Percentiles rank a stretch among this genome's conserved stretches.
Conservation (phyloP, 2,888 invertebrate species). For the Acheta domesticus region DNA sequence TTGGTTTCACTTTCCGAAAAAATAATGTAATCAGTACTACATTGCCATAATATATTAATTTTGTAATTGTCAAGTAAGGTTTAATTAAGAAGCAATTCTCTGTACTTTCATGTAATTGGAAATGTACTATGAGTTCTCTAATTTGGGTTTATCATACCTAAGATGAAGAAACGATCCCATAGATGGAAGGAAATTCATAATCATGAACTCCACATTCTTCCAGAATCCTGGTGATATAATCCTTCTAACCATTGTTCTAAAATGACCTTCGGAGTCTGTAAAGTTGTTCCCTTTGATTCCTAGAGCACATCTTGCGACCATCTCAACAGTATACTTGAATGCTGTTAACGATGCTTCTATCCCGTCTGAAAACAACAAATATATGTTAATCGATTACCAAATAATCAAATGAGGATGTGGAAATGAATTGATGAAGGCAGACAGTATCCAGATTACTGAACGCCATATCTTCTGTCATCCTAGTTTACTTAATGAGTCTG, state of each 20-base stretch:
- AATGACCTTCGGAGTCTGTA: slow-evolving; percentile 36
- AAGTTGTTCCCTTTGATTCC: slow-evolving; percentile 35
- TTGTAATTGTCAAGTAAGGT: too few species aligned
- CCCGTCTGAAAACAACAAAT: too few species aligned
- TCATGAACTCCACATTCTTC: slow-evolving; percentile 26
- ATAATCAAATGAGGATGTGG: background rate
- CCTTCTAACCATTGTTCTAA: slow-evolving; percentile 31
- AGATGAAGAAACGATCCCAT: slow-evolving; percentile 24
- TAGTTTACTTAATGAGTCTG: too few species aligned
- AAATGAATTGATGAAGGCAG: background rate
- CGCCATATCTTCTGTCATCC: too few species aligned
- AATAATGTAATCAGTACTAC: too few species aligned
- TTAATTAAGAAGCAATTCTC: too few species aligned
- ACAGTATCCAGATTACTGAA: background rate
- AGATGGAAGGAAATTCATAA: slow-evolving; percentile 22
- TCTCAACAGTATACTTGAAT: slow-evolving; percentile 33
- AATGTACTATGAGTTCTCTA: too few species aligned
- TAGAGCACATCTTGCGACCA: slow-evolving; percentile 34
- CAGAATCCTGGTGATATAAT: slow-evolving; percentile 32
- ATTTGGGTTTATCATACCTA: slow-evolving; percentile 21
- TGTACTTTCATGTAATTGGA: too few species aligned
- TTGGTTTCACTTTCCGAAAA: too few species aligned
- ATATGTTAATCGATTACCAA: too few species aligned
- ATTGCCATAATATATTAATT: too few species aligned
- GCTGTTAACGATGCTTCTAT: too few species aligned